Evolutionary conservation across 53 echinoderm and acorn worm species (phyloP).

Genomic region (Zoroaster sp.): DNA sequence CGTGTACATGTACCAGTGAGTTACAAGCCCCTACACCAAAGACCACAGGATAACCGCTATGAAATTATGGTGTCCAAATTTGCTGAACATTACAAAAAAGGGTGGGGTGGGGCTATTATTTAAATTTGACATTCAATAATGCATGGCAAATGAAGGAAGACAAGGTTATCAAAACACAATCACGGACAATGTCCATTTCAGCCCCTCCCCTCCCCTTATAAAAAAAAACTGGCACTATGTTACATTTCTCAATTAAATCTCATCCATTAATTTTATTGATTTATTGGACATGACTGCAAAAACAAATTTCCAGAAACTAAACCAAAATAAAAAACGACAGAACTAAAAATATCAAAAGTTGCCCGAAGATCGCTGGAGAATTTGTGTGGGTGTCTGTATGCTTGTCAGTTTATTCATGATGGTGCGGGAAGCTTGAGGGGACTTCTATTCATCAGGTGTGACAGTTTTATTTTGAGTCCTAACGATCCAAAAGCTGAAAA

Average conservation of each 20-base stretch:
- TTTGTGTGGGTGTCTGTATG: not conserved
- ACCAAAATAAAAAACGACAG: not conserved
- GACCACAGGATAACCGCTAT: too few relatives aligned
- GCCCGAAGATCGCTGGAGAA: not conserved
- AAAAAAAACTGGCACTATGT: not conserved
- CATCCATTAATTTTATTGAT: not conserved
- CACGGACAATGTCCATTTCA: too few relatives aligned
- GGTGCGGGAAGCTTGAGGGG: not conserved
- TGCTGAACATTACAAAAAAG: too few relatives aligned
- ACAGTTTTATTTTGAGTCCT: conserved; percentile 11
- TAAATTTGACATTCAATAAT: too few relatives aligned
- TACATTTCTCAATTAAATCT: not conserved
- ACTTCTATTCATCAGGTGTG: not conserved
- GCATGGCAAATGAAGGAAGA: too few relatives aligned
- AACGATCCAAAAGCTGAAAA: not conserved
- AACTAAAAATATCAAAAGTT: not conserved
- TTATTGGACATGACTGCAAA: not conserved
- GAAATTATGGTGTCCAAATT: too few relatives aligned
- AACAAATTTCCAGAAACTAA: not conserved
- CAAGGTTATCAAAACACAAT: too few relatives aligned
- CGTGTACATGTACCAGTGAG: too few relatives aligned
- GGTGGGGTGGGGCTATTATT: too few relatives aligned
- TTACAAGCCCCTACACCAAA: too few relatives aligned
- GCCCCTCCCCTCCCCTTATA: too few relatives aligned
- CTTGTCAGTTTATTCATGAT: not conserved